Percentiles rank a stretch among this genome's conserved stretches.
These are phyloP conservation scores for Metridium senile DNA, from an alignment of 92 coral and sea anemone species.

Conservation along the genomic window DNA sequence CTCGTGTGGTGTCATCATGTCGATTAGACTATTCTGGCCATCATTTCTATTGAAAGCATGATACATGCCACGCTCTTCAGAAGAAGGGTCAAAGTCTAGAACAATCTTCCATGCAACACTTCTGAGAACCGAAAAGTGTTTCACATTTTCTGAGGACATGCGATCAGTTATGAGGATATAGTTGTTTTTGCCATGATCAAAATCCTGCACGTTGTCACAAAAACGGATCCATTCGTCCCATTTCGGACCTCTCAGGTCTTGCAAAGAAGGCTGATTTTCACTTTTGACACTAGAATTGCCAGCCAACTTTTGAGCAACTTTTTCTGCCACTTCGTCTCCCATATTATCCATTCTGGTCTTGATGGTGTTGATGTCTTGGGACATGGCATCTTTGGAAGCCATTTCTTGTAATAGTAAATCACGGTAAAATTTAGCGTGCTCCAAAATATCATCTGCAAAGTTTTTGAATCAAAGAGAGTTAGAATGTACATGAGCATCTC, in stretches of 20 bases:
- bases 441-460: constrained; percentile 59
- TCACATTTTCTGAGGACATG: constrained; percentile 44
- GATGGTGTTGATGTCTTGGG: constrained; percentile 18
- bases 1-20: constrained; percentile 81
- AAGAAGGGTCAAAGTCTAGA: constrained; percentile 77
- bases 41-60: constrained; percentile 49
- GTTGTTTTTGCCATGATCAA: constrained; percentile 65
- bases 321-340: neutral
- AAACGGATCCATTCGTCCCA: constrained; percentile 84
- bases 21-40: constrained; percentile 59
- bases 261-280: constrained; percentile 9
- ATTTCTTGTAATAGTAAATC: constrained; percentile 57
- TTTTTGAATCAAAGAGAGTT: too few relatives aligned
- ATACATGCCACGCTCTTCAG: constrained; percentile 83
- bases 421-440: constrained; percentile 57
- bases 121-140: constrained; percentile 60
- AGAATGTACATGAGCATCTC: too few relatives aligned
- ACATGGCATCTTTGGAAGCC: constrained; percentile 1
- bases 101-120: constrained; percentile 91
- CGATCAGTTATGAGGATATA: constrained; percentile 78
- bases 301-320: neutral
- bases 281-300: neutral
- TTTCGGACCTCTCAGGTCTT: constrained; percentile 44
- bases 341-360: constrained; percentile 31
- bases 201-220: constrained; percentile 57